Conservation (phyloP, 2,888 invertebrate genomes). For the Leucophora obtusa region DNA sequence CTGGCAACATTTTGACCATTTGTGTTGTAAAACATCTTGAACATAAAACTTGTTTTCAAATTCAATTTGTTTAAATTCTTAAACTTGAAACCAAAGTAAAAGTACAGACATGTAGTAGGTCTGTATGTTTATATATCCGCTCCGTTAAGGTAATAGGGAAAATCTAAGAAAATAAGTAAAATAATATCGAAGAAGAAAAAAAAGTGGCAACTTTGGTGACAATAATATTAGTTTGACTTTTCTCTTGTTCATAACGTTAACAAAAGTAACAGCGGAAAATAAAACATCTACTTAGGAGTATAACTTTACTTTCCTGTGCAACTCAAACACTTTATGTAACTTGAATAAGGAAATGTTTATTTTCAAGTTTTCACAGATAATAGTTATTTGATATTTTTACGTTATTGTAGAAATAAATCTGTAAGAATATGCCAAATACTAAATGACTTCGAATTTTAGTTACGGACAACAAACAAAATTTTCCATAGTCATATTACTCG, state of each 20-base stretch:
- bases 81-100: constrained; percentile 20
- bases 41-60: constrained; percentile 42
- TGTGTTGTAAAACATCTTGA: constrained; percentile 31
- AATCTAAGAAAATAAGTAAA: not conserved
- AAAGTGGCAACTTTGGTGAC: constrained; percentile 40
- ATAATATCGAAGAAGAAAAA: constrained; percentile 2
- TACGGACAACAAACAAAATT: too few species aligned
- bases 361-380: too few species aligned
- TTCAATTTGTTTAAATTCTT: constrained; percentile 42
- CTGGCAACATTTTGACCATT: constrained; percentile 14
- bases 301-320: not conserved
- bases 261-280: not conserved
- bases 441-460: too few species aligned
- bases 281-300: not conserved
- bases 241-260: not conserved
- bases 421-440: too few species aligned
- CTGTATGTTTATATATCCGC: too few species aligned
- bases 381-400: too few species aligned
- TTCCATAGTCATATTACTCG: too few species aligned
- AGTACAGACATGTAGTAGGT: not conserved
- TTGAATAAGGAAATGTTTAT: not conserved
- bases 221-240: constrained; percentile 45
- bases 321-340: not conserved
- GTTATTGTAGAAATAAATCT: too few species aligned
- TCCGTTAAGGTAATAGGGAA: not conserved